Evolutionary conservation across 2,797 vertebrate genomes (phyloP).

Genomic region (Phrynocephalus forsythii): DNA sequence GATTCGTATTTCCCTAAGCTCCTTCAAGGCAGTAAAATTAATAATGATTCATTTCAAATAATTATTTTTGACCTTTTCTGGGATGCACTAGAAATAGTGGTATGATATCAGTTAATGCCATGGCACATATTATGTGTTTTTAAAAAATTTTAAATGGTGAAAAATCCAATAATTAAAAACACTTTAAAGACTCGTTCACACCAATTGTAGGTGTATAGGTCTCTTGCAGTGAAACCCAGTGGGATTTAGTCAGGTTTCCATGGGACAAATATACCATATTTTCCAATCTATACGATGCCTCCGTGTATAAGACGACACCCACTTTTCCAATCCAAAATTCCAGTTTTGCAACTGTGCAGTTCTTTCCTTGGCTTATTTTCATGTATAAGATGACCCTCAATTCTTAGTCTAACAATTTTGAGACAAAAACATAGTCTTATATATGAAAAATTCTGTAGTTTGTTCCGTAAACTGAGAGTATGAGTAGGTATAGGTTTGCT

Average conservation of each 20-base stretch:
- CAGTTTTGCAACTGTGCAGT: too few relatives aligned
- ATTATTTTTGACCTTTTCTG: background rate
- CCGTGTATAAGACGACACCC: too few relatives aligned
- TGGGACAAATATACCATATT: background rate
- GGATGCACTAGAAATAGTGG: background rate
- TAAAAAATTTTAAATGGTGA: background rate
- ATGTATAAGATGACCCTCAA: too few relatives aligned
- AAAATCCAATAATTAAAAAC: background rate
- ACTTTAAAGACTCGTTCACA: background rate
- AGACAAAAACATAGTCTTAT: too few relatives aligned
- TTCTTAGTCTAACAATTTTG: too few relatives aligned
- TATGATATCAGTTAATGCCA: background rate
- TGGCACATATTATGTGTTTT: background rate
- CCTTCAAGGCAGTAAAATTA: too few relatives aligned
- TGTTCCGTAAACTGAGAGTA: background rate
- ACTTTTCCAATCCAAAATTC: too few relatives aligned
- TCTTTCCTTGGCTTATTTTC: too few relatives aligned
- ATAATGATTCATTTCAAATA: too few relatives aligned
- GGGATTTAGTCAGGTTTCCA: background rate
- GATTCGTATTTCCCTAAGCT: too few relatives aligned
- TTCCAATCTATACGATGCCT: too few relatives aligned
- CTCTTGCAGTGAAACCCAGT: background rate
- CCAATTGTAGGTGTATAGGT: background rate
- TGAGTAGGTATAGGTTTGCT: background rate
- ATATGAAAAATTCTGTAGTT: background rate